Evolutionary conservation across 2,797 vertebrate species (phyloP).

Genomic region (Pangasius krempfi): DNA sequence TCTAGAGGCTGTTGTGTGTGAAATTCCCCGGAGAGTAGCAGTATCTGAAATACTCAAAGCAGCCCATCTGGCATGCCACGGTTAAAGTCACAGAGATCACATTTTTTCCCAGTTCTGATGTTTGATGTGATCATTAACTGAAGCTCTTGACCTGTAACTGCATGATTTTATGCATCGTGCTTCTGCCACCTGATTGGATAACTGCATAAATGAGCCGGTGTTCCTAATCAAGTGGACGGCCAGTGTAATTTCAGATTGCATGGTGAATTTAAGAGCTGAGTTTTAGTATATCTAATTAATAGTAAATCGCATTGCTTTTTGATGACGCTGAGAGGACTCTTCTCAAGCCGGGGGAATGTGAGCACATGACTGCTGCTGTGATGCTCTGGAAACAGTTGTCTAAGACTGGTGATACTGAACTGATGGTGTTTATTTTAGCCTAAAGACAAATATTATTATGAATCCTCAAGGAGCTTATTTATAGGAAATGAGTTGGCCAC

Average conservation of each 20-base stretch:
- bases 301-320: neutral
- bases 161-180: neutral
- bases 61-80: neutral
- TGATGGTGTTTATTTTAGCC: neutral
- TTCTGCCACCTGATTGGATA: neutral
- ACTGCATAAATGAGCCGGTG: neutral
- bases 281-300: neutral
- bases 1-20: neutral
- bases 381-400: too few species aligned
- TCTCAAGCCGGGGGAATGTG: neutral
- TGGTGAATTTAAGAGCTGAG: neutral
- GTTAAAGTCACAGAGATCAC: too few species aligned
- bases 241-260: neutral
- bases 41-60: neutral
- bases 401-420: neutral
- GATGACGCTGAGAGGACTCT: neutral
- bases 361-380: neutral
- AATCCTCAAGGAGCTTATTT: neutral
- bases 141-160: neutral
- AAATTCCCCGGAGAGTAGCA: neutral
- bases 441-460: neutral
- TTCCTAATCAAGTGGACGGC: neutral
- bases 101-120: neutral
- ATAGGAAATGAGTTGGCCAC: neutral
- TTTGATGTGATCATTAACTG: neutral